phyloP scores from a whole-genome alignment of 2,113 vertebrate species.

The Zosterops borbonicus region DNA sequence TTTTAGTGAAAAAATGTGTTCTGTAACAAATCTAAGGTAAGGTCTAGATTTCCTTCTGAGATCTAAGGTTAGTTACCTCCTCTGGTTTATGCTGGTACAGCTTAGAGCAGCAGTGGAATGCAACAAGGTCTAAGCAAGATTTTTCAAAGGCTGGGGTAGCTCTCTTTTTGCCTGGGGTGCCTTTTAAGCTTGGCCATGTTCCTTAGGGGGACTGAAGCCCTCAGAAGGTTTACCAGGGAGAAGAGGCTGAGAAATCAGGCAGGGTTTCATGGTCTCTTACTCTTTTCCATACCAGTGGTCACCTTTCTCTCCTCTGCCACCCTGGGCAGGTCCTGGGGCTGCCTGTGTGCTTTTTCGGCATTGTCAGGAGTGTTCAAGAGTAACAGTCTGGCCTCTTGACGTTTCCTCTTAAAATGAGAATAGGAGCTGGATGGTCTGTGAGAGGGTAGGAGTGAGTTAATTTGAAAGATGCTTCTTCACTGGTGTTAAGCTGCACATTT shows the following conservation, averaged over 20 bases:
- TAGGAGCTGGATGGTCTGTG: neutral
- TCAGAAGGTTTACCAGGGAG: neutral
- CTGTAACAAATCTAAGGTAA: rapidly evolving
- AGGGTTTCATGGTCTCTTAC: neutral
- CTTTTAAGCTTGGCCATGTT: rapidly evolving
- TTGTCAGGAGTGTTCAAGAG: neutral
- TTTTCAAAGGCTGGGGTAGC: neutral
- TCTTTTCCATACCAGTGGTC: neutral
- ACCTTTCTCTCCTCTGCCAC: neutral
- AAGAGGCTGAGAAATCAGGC: neutral
- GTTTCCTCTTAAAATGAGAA: neutral
- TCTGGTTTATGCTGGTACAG: neutral
- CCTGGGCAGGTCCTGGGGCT: neutral
- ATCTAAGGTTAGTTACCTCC: neutral
- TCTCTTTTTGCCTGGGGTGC: neutral
- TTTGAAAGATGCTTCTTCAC: neutral
- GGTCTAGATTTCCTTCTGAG: neutral
- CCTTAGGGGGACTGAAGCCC: neutral
- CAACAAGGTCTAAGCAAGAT: neutral
- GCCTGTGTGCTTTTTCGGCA: neutral
- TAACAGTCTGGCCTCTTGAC: neutral
- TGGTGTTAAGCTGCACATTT: neutral
- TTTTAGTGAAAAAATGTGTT: neutral
- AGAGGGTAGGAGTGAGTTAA: neutral
- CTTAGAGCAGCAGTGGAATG: neutral